Base-by-base conservation (phyloP, 2,797 vertebrate genomes). In the Siniperca undulata region DNA sequence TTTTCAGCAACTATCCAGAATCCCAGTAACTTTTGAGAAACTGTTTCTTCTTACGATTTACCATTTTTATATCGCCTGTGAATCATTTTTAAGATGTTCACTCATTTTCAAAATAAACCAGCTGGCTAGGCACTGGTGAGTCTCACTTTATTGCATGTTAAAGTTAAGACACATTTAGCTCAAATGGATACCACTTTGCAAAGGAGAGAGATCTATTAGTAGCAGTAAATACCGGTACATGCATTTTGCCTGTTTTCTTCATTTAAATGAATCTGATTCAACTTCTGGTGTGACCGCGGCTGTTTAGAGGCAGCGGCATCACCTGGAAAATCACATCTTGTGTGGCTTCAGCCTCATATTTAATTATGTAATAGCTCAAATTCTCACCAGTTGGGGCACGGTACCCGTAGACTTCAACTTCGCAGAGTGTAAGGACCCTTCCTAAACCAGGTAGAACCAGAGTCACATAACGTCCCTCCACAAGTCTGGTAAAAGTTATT, bases 381-480 rank as follows among this genome's bases (percentile, higher is more conserved):
- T 30, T 66, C 81, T 83, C 70, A 89, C 86, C 90, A 24, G 86
- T 87, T 50, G 85, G 88, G 5, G 77, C 78, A 1, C 1, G 78
- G 12, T 86, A 90, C 2, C 90, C 87, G 4, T 77, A 84, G 65
- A 90, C 78, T 7, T 92, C 90, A 74, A 92, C 78, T 52, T 91
- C 88, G 6, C 90, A 90, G 67, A 91, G 70, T 0, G 60, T 34
- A 0, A 91, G 83, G 0, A n/a, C 0, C 7, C 0, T 83, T 1
- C 0, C 0, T 6, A 0, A 0, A 55, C 87, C 87, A 12, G 82
- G 76, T 1, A 88, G 1, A 40, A 46, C 0, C 24, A 91, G 78
- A 20, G 46, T 78, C 44, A 88, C 88, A 27, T 80, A 78, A 30
- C 87, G 90, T 20, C 90, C 90, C 58, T 80, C 67, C 67, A 88